Evolutionary conservation across 2,888 invertebrate genomes (phyloP).

Genomic region (Nipponacmea schrenckii): DNA sequence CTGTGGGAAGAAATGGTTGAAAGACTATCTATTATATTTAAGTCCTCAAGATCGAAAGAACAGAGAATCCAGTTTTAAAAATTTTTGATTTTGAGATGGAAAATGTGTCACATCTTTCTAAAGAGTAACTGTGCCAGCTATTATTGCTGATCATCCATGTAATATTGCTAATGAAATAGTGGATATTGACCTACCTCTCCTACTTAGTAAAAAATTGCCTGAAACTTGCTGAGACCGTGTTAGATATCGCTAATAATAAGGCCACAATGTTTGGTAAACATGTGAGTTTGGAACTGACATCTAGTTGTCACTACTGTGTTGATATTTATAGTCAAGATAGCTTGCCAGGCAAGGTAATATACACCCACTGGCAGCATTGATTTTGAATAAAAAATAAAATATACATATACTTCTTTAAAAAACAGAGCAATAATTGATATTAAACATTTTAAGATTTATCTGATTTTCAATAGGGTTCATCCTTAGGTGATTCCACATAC

Average conservation of each 20-base stretch:
- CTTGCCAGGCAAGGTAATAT: no score
- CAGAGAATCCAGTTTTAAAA: conserved; percentile 1
- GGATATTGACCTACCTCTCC: conserved; percentile 18
- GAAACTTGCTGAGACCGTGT: conserved; percentile 21
- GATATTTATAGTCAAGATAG: conserved; percentile 6
- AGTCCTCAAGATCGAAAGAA: not conserved
- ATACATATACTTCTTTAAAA: no score
- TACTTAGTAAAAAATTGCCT: conserved; percentile 23
- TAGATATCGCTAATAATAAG: conserved; percentile 20
- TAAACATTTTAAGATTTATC: no score
- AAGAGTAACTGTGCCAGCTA: conserved; percentile 20
- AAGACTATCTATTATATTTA: not conserved
- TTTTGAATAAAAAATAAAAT: no score
- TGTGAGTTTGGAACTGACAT: conserved; percentile 21
- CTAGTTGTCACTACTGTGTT: conserved; percentile 27
- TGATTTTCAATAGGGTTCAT: no score
- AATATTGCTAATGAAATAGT: conserved; percentile 24
- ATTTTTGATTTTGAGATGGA: conserved; percentile 26
- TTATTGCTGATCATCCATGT: conserved; percentile 14
- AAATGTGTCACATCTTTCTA: conserved; percentile 8
- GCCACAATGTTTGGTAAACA: conserved; percentile 20
- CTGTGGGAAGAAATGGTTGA: not conserved
- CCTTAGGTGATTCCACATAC: no score
- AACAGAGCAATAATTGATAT: no score
- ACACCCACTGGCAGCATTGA: no score